Evolutionary conservation across 2,797 vertebrate genomes (phyloP).

Genomic region (Coilia nasus): DNA sequence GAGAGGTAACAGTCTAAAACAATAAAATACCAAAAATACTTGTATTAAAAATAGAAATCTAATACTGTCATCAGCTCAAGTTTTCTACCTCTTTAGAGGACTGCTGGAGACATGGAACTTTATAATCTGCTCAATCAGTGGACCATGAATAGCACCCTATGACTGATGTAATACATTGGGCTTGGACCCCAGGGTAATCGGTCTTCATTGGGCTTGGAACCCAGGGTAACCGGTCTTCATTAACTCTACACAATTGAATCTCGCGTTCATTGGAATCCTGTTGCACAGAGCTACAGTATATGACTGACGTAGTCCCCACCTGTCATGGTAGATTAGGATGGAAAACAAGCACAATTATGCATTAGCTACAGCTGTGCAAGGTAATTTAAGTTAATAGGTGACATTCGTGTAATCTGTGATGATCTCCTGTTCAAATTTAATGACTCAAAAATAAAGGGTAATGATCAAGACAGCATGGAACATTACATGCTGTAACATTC

Average conservation of each 20-base stretch:
- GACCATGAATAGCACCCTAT: background rate
- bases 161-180: background rate
- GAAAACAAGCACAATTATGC: constrained; percentile 25
- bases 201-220: background rate
- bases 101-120: background rate
- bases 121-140: background rate
- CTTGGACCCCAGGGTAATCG: background rate
- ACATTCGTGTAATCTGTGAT: constrained; percentile 51
- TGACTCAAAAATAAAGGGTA: constrained; percentile 20
- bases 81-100: background rate
- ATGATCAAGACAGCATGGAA: constrained; percentile 26
- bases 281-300: background rate
- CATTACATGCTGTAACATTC: constrained; percentile 25
- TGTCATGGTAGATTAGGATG: background rate
- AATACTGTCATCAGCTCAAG: background rate
- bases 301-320: background rate
- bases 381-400: constrained; percentile 57
- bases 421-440: constrained; percentile 56
- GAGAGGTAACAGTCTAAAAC: background rate
- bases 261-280: background rate
- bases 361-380: constrained; percentile 51
- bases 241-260: constrained; percentile 15
- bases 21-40: no score
- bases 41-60: no score
- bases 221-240: background rate